Conservation (phyloP, 2,113 vertebrate species). For the Platycercus adscitus region DNA sequence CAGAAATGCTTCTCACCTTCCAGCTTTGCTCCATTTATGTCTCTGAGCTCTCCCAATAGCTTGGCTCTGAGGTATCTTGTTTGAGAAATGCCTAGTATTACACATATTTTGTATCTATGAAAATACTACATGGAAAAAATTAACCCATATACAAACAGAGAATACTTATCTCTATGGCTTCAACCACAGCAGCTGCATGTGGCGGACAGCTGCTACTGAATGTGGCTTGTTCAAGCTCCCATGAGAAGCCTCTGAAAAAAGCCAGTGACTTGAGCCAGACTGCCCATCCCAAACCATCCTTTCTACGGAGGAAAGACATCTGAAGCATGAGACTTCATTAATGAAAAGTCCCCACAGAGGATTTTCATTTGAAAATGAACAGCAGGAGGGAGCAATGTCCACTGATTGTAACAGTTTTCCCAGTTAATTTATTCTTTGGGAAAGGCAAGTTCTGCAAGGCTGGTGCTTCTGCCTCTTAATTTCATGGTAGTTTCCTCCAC, state of each 20-base stretch:
- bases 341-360: not conserved
- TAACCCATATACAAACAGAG: not conserved
- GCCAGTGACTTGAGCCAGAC: not conserved
- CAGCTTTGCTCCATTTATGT: not conserved
- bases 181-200: not conserved
- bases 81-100: not conserved
- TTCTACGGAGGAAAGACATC: fast-evolving
- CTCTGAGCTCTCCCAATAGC: not conserved
- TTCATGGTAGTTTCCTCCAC: not conserved
- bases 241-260: not conserved
- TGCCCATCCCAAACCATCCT: not conserved
- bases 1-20: not conserved
- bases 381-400: not conserved
- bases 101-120: not conserved
- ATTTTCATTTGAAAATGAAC: not conserved
- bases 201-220: not conserved
- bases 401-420: not conserved
- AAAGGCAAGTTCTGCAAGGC: not conserved
- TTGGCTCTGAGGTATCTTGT: not conserved
- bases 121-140: not conserved
- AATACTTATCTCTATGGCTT: not conserved
- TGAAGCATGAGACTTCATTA: not conserved
- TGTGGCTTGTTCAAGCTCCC: not conserved
- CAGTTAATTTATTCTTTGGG: not conserved
- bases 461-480: not conserved